Conservation (phyloP, 2,888 invertebrate species). For the Tinea trinotella region DNA sequence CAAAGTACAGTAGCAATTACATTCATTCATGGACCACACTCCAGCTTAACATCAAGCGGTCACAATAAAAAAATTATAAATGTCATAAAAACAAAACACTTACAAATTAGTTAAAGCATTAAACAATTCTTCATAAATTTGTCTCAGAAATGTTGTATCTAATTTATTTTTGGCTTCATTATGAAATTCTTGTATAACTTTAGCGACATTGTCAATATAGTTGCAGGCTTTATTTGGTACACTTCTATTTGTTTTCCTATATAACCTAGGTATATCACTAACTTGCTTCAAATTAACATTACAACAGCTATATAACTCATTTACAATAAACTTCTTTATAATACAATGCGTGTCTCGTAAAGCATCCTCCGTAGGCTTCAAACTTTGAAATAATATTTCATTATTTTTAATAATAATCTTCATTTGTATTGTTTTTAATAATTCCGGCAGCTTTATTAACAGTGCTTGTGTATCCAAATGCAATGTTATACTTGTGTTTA, state of each 20-base stretch:
- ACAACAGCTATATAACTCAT: conserved; percentile 54
- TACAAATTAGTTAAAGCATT: conserved; percentile 71
- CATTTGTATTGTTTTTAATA: conserved; percentile 38
- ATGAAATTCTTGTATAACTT: conserved; percentile 74
- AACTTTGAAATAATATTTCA: conserved; percentile 39
- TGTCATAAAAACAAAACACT: conserved; percentile 35
- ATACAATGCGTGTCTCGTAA: conserved; percentile 39
- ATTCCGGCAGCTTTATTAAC: conserved; percentile 40
- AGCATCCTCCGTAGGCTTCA: conserved; percentile 38
- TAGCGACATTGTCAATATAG: conserved; percentile 80
- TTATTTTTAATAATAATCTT: conserved; percentile 39
- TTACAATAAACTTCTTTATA: conserved; percentile 52
- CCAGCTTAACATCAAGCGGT: no score
- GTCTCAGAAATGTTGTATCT: conserved; percentile 43
- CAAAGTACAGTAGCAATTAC: no score
- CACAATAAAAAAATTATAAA: conserved; percentile 12
- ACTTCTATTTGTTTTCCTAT: conserved; percentile 92
- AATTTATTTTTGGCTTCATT: conserved; percentile 50
- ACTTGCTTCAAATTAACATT: conserved; percentile 82
- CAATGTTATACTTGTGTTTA: conserved; percentile 53
- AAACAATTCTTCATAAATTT: conserved; percentile 52
- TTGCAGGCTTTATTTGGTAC: conserved; percentile 84
- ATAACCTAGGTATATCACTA: conserved; percentile 93
- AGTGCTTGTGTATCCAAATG: conserved; percentile 46
- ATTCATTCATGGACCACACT: no score